These are phyloP conservation scores for Cataglyphis hispanica DNA, from an alignment of 1,140 invertebrate species.

Conservation along the genomic window DNA sequence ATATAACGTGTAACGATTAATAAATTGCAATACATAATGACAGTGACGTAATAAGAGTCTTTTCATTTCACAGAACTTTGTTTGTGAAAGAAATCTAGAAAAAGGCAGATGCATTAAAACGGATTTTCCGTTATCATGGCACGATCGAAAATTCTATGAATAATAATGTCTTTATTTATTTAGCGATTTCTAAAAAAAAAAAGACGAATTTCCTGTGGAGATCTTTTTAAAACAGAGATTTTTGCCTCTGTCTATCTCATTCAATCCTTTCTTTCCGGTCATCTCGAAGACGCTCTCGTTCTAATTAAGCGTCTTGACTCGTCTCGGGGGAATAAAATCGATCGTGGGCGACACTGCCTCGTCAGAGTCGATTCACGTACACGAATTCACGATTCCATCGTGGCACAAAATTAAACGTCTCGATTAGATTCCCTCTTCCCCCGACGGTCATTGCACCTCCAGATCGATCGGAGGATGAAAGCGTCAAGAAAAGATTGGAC, in stretches of 20 bases:
- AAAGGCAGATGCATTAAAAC: constrained; percentile 46
- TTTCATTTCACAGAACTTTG: constrained; percentile 10
- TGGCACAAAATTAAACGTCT: constrained; percentile 61
- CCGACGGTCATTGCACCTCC: constrained; percentile 18
- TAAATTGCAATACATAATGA: constrained; percentile 45
- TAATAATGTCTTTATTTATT: constrained; percentile 74
- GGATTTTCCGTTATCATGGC: constrained; percentile 57
- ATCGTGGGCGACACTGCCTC: constrained; percentile 48
- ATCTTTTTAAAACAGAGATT: constrained; percentile 45
- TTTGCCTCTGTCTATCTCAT: background rate
- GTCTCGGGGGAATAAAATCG: constrained; percentile 39
- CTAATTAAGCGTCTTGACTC: constrained; percentile 60
- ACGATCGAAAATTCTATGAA: constrained; percentile 73
- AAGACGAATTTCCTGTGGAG: constrained; percentile 20
- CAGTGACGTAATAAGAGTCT: background rate
- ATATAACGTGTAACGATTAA: constrained; percentile 20
- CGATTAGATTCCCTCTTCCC: constrained; percentile 53
- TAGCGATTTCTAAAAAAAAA: constrained; percentile 38
- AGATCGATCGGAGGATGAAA: background rate
- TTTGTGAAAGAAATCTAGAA: constrained; percentile 38
- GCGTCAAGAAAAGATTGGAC: background rate
- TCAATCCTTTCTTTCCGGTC: background rate
- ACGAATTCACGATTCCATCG: constrained; percentile 59
- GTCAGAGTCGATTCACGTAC: constrained; percentile 62
- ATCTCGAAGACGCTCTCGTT: constrained; percentile 23